Base-by-base conservation (phyloP, 2,797 vertebrate species). In the Microtus obscurus region DNA sequence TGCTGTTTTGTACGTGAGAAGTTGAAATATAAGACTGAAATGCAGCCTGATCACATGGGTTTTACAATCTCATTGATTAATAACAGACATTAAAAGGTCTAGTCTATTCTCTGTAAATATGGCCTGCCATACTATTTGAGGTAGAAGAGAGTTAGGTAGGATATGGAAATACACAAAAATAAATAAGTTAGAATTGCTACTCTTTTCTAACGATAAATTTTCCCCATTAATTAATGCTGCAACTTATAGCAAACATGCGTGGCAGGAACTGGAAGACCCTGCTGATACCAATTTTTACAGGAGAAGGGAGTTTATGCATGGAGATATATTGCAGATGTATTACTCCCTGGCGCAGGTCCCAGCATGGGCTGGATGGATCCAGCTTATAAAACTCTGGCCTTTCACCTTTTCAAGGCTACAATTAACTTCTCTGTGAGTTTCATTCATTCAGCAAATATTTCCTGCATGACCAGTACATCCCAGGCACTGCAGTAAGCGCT, bases 171-270 rank as follows among this genome's bases (percentile, higher is more conserved):
- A 82, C 97, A 97, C 91, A 94, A 97, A 97, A 98, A 96, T 93
- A 93, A 97, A 96, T 97, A 97, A 98, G 97, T 98, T 98, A 96
- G 97, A 97, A 96, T 94, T 77, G 91, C 95, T 97, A 97, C 91
- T 97, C 91, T 61, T 89, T 97, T 97, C 97, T 96, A 96, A 98
- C 96, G 98, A 97, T 98, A 98, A 97, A 96, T 97, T 97, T 98
- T 97, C 93, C 95, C 93, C 87, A 98, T 98, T 98, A 98, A 98
- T 98, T 98, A 98, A 98, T 98, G 98, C 97, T 96, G 96, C 98
- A 97, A 98, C 97, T 98, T 97, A 97, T 90, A 98, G 97, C 96
- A 98, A 98, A 98, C 97, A 97, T 94, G 90, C 96, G 77, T 98
- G 97, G 98, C 29, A 97, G 98, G 98, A 98, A 98, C 95, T 74